These are phyloP conservation scores for Carposina sasakii DNA, from an alignment of 1,140 invertebrate genomes.

Conservation along the genomic window DNA sequence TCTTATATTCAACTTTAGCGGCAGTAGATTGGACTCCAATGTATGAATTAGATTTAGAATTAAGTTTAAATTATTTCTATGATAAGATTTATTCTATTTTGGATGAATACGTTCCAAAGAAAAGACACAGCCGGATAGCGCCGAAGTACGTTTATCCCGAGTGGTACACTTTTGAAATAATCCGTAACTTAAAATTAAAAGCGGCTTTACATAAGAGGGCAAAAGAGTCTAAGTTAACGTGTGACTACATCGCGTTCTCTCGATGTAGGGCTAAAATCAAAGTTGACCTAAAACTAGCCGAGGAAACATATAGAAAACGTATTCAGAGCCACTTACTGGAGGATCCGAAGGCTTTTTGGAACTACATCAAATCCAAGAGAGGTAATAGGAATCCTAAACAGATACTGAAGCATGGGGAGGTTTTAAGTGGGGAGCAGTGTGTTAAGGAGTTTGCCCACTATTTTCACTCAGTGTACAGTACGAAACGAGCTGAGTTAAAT, in stretches of 20 bases:
- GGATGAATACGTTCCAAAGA: background rate
- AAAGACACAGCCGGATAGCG: background rate
- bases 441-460: too few relatives aligned
- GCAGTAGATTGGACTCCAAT: background rate
- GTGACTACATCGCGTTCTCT: background rate
- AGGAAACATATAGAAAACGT: background rate
- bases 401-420: too few relatives aligned
- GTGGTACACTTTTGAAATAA: slow-evolving; percentile 2
- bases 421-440: too few relatives aligned
- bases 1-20: background rate
- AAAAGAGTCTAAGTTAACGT: background rate
- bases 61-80: background rate
- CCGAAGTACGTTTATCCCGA: slow-evolving; percentile 1
- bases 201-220: background rate
- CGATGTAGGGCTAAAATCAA: background rate
- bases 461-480: too few relatives aligned
- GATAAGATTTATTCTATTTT: background rate
- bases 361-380: too few relatives aligned
- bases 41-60: slow-evolving; percentile 1
- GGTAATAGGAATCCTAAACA: too few relatives aligned
- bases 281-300: background rate
- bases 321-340: background rate
- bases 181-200: background rate
- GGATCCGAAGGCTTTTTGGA: too few relatives aligned
- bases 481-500: too few relatives aligned